Conservation (phyloP, 1,140 invertebrate species). For the Drosophila funebris region DNA sequence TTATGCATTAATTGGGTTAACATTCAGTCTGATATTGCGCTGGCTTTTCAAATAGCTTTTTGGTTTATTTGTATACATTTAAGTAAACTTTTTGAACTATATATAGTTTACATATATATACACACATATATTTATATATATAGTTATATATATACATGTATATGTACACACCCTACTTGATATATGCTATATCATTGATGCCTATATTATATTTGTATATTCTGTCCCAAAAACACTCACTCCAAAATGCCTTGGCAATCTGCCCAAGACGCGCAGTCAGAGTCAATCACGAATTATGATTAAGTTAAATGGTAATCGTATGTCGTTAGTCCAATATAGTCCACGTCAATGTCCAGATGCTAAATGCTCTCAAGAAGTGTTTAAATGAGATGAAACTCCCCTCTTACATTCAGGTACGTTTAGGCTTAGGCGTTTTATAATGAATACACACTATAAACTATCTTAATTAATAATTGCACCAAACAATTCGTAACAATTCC, state of each 20-base stretch:
- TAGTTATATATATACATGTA: no score
- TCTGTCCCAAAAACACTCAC: constrained; percentile 42
- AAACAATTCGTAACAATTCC: constrained; percentile 68
- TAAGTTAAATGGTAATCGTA: constrained; percentile 10
- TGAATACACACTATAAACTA: constrained; percentile 14
- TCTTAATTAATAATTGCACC: constrained; percentile 47
- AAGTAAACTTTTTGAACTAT: constrained; percentile 62
- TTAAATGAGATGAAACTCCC: background rate
- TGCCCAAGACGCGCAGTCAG: constrained; percentile 12
- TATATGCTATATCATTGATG: constrained; percentile 12
- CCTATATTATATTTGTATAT: constrained; percentile 42
- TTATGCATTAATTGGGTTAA: constrained; percentile 60
- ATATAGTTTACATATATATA: constrained; percentile 18
- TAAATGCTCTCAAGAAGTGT: background rate
- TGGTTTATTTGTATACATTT: constrained; percentile 51
- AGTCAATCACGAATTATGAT: constrained; percentile 44
- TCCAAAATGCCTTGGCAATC: constrained; percentile 41
- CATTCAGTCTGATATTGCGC: constrained; percentile 55
- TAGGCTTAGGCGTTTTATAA: constrained; percentile 44
- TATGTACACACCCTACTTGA: constrained; percentile 46
- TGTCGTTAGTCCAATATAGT: constrained; percentile 7
- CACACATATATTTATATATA: constrained; percentile 43
- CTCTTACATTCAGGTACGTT: constrained; percentile 38
- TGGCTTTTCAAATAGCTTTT: constrained; percentile 70
- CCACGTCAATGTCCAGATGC: background rate